Evolutionary conservation across 2,888 invertebrate species (phyloP), one percentile per base, ranked within the genome.

Genomic region (Cecidostiba fungosa): DNA sequence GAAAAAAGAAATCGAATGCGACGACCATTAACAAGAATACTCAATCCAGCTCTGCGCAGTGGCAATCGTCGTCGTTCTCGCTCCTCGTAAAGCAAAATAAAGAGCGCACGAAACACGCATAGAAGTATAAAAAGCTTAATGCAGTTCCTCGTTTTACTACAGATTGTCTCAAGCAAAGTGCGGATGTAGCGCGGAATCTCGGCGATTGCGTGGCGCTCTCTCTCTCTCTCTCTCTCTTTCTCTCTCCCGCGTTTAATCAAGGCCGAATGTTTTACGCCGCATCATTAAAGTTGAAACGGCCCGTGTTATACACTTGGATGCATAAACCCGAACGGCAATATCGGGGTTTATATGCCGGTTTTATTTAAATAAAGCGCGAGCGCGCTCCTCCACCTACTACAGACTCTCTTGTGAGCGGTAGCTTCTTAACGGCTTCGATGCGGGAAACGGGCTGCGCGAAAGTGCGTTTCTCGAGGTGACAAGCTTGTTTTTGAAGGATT

Each of bases 301-400:
- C 89, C 91, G 74, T 93, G 92, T 92, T 92, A 91, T 92, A 92
- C 89, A 89, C 91, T 90, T 89, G 91, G 91, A 91, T 92, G 91
- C 92, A 92, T 92, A 92, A 92, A 92, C 91, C 90, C 89, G 90
- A 92, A 92, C 91, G 91, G 90, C 90, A 92, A 92, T 92, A 92
- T 92, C 91, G 91, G 88, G 90, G 88, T 92, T 92, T 92, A 93
- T 91, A 92, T 90, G 92, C 88, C 90, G 89, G 89, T 91, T 92
- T 92, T 93, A 92, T 93, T 92, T 92, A 91, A 92, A 93, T 93
- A 92, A 92, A 92, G 89, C 87, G 82, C 72, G 72, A 23, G 29
- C 85, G 83, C 85, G 82, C 85, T 77, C 86, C 78, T 77, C 84
- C 84, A 85, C 84, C 84, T 59, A 59, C 76, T 50, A 8, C 36